Base-by-base conservation (phyloP, 2,113 vertebrate species). In the Rhabdomys dilectus region DNA sequence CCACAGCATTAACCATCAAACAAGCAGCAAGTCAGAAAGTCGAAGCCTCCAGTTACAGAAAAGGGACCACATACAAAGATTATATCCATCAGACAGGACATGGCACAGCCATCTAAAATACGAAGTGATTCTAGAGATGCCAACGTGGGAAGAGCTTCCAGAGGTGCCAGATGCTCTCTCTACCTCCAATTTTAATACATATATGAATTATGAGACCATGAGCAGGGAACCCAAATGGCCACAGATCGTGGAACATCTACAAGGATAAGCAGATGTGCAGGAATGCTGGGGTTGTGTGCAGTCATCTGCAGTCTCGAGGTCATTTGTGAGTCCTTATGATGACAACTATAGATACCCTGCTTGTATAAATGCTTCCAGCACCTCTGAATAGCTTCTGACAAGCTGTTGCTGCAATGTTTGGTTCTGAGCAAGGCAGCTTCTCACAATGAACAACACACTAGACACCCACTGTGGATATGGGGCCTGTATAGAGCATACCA, bases 391-490 rank as follows among this genome's bases (percentile, higher is more conserved):
- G 36, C 16, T 62, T 45, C 53, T 91, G 48, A 31, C 1, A 29
- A 81, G 45, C 45, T 58, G 17, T 22, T 22, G 19, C 1, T 26
- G 0, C 34, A 56, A 34, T 6, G 0, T 29, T 91, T 66, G 29
- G 45, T 78, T 8, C 29, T 21, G 21, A 80, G 12, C 26, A 66
- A 21, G 64, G 22, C 22, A 36, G 21, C 45, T 7, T 31, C 60
- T 73, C 17, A 1, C 1, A 4, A 53, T 15, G 4, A 76, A 4
- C 60, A 77, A 36, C 34, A 19, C 34, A 36, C 48, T 7, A 17
- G 36, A 12, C 3, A 34, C 24, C n/a, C 8, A 1, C 0, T 0
- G 22, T 56, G 45, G 62, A 26, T 42, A 0, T 0, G 2, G 4
- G 12, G 8, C 45, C 72, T 36, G 0, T 2, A 1, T 36, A 5